These are phyloP conservation scores for Suncus etruscus DNA, from an alignment of 2,113 vertebrate species.

Conservation along the genomic window DNA sequence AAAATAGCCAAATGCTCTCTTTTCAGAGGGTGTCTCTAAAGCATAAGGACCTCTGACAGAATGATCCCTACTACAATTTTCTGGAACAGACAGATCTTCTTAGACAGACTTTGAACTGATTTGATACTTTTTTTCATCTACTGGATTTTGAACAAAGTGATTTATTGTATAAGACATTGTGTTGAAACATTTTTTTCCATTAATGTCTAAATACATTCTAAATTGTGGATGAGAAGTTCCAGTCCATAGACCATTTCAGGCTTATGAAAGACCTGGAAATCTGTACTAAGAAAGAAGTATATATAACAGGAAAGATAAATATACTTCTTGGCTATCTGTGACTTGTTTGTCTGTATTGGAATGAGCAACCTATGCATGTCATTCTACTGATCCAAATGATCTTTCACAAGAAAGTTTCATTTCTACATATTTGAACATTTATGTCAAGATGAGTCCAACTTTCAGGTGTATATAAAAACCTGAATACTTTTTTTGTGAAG, in stretches of 20 bases:
- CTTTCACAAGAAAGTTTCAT: too few relatives aligned
- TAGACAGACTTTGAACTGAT: neutral
- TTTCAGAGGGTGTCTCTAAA: neutral
- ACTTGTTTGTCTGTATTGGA: too few relatives aligned
- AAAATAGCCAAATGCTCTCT: conserved; percentile 23
- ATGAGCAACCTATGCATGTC: too few relatives aligned
- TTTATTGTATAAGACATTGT: neutral
- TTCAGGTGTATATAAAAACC: too few relatives aligned
- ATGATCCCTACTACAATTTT: neutral
- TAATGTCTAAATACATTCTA: neutral
- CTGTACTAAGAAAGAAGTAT: too few relatives aligned
- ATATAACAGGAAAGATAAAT: too few relatives aligned
- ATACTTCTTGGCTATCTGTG: too few relatives aligned
- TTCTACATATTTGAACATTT: neutral
- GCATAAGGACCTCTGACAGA: too few relatives aligned
- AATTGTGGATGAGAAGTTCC: too few relatives aligned
- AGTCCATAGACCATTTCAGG: neutral
- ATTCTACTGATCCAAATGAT: too few relatives aligned
- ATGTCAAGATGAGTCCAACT: neutral
- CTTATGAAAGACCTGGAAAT: too few relatives aligned
- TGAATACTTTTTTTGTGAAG: neutral
- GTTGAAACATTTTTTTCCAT: neutral
- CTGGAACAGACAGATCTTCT: neutral
- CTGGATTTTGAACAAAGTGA: conserved; percentile 25
- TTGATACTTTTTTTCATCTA: neutral